Evolutionary conservation across 2,797 vertebrate species (phyloP).

Genomic region (Sparidentex hasta): DNA sequence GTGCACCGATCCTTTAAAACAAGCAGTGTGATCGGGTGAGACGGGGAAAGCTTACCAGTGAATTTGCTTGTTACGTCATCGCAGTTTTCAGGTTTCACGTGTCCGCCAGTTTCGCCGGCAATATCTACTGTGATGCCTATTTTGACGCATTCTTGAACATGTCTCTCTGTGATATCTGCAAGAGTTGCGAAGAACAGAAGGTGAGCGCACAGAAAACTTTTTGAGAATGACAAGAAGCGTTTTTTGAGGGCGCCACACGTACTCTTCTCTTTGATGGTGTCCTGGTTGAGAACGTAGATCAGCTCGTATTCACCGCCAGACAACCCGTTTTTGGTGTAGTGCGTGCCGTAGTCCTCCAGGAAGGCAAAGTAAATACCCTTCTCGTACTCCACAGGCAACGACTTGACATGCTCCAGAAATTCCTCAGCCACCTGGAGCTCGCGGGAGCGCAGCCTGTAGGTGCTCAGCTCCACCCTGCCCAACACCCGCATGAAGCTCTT

Average conservation of each 20-base stretch:
- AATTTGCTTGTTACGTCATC: accelerated
- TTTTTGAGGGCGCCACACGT: constrained; percentile 24
- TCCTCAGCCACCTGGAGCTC: constrained; percentile 76
- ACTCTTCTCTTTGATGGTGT: constrained; percentile 74
- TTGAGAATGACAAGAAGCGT: too few relatives aligned
- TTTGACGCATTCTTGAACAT: constrained; percentile 73
- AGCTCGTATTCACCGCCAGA: constrained; percentile 92
- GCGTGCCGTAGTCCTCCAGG: constrained; percentile 94
- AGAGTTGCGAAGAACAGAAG: not conserved
- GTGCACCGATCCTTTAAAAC: not conserved
- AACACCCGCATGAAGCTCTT: constrained; percentile 88
- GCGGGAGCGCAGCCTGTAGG: constrained; percentile 87
- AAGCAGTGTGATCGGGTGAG: not conserved
- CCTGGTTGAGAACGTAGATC: constrained; percentile 90
- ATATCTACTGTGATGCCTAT: constrained; percentile 42
- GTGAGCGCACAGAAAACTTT: not conserved
- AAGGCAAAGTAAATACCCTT: constrained; percentile 93
- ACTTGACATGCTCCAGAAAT: constrained; percentile 86
- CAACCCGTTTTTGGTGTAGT: constrained; percentile 89
- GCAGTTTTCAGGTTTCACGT: not conserved
- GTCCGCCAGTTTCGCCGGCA: accelerated
- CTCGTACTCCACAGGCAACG: constrained; percentile 88
- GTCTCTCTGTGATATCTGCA: constrained; percentile 75
- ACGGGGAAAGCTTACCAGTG: constrained; percentile 40
- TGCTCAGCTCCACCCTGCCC: constrained; percentile 89